These are phyloP conservation scores for Ptilodon capucinus DNA, from an alignment of 2,888 invertebrate species.

Conservation along the genomic window DNA sequence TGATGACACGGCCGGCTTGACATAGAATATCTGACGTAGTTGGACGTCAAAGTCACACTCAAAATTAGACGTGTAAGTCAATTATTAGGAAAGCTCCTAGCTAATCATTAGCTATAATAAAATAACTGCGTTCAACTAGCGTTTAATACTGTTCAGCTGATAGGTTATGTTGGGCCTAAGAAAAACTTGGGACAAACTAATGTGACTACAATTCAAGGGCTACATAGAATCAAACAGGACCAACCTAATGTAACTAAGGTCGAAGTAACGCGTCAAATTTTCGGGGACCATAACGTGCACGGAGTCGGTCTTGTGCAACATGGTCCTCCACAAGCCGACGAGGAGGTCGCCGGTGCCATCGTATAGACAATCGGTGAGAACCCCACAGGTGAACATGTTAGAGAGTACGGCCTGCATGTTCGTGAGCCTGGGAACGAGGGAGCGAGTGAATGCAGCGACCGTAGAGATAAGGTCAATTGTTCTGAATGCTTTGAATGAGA, in stretches of 20 bases:
- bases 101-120: too few species aligned
- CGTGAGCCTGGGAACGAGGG: conserved; percentile 55
- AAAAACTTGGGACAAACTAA: background rate
- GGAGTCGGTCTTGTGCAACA: conserved; percentile 22
- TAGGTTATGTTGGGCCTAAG: too few species aligned
- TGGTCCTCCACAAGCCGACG: conserved; percentile 51
- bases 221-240: conserved; percentile 7
- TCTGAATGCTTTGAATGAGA: background rate
- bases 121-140: too few species aligned
- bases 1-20: too few species aligned
- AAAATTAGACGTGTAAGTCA: too few species aligned
- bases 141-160: too few species aligned
- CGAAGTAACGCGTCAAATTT: conserved; percentile 17
- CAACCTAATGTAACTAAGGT: conserved; percentile 26
- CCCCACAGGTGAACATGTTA: conserved; percentile 57
- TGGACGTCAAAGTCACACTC: too few species aligned
- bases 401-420: conserved; percentile 56
- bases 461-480: background rate
- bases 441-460: background rate
- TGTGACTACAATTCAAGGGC: background rate
- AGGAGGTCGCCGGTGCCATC: conserved; percentile 52
- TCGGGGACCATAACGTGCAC: conserved; percentile 31
- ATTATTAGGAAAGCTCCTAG: too few species aligned
- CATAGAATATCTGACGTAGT: too few species aligned
- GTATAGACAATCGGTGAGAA: conserved; percentile 53